Evolutionary conservation across 92 coral and sea anemone species (phyloP).

Genomic region (Chrysogorgia sp.): DNA sequence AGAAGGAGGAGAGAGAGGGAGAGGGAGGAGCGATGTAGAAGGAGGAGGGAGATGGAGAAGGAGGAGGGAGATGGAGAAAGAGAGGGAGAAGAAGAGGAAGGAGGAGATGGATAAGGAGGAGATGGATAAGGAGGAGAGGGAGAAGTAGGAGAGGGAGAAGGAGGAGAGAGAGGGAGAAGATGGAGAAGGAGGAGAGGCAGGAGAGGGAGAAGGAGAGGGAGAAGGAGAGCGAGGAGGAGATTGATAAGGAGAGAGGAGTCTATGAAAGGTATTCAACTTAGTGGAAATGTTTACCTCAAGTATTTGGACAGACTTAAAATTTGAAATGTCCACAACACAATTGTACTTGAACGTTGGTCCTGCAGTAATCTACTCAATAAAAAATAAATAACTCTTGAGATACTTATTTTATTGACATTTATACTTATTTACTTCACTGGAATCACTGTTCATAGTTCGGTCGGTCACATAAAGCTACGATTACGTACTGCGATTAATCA

Average conservation of each 20-base stretch:
- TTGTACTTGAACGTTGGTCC: slow-evolving; percentile 74
- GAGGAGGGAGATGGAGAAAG: not conserved
- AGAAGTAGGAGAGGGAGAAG: not conserved
- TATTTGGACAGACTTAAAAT: slow-evolving; percentile 75
- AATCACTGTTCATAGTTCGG: too few species aligned
- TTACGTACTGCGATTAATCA: too few species aligned
- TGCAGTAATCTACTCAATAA: slow-evolving; percentile 69
- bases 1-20: not conserved
- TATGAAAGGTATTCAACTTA: not conserved
- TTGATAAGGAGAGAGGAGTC: not conserved
- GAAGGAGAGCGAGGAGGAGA: not conserved
- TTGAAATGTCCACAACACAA: slow-evolving; percentile 69
- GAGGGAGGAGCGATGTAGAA: not conserved
- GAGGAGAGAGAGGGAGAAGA: not conserved
- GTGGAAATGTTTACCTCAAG: slow-evolving; percentile 71
- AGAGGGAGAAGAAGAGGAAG: not conserved
- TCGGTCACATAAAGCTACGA: too few species aligned
- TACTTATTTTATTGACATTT: too few species aligned
- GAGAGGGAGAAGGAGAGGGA: too few species aligned
- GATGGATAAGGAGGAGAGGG: not conserved
- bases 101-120: not conserved
- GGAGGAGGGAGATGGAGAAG: not conserved
- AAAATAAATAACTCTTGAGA: not conserved
- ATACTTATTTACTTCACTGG: too few species aligned
- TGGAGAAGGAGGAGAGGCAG: not conserved